Base-by-base conservation (phyloP, 1,140 invertebrate species). In the Adoxophyes honmai region DNA sequence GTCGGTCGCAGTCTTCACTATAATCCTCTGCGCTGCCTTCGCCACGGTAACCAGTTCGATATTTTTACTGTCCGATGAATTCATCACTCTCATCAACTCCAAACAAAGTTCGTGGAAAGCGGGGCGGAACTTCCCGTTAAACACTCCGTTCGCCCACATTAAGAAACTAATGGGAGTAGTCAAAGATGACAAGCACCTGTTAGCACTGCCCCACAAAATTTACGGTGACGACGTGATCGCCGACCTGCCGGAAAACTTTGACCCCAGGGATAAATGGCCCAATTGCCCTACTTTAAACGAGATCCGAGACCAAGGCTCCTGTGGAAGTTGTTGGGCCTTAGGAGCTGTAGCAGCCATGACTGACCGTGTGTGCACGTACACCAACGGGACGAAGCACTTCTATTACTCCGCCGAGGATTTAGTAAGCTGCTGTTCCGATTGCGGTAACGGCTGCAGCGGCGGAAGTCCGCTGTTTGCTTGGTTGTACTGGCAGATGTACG, bases 341-440 rank as follows among this genome's bases (percentile, higher is more conserved):
- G 96, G 95, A 52, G 95, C 96, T 35, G 95, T 95, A 0, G 95
- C 96, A 87, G 94, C 96, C 1, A 97, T 98, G 93, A 95, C 95
- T 18, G 96, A 98, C 87, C 88, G 96, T 44, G 91, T 91, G 2
- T 98, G 96, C 81, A 96, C 98, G 70, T 92, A 94, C 61, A 94
- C 93, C 0, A 90, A 93, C 9, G 95, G 92, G 9, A 90, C 90
- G 38, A 67, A 86, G 0, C 90, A 96, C 65, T 91, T 94, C 62
- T 91, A 93, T 60, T 91, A 97, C 35, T 97, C 96, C 2, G 92
- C 96, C 15, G 94, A 97, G 81, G 95, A 98, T 89, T 84, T 97
- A 35, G 86, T 96, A 0, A 91, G 93, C 11, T 98, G 96, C 75
- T 98, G 96, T 73, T 11, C 55, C 1, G 16, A 52, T 9, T 97